Conservation (phyloP, 2,797 vertebrate genomes). For the Clamator glandarius region DNA sequence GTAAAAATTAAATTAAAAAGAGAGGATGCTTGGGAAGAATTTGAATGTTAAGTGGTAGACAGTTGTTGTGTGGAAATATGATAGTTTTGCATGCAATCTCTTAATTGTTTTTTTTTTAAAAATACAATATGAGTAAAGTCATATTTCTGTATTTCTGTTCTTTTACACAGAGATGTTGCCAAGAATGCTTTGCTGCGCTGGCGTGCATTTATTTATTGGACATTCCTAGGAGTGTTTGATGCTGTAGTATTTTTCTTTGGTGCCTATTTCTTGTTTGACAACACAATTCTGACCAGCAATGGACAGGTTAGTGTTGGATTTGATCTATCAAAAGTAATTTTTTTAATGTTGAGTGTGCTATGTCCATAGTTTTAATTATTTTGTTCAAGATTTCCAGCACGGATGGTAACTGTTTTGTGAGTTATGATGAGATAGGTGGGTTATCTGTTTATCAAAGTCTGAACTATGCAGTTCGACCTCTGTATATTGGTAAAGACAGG, state of each 20-base stretch:
- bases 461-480: background rate
- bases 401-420: background rate
- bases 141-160: background rate
- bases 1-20: background rate
- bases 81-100: background rate
- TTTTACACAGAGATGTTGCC: slow-evolving; percentile 89
- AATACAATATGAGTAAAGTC: background rate
- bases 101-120: background rate
- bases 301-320: slow-evolving; percentile 79
- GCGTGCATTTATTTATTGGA: slow-evolving; percentile 95
- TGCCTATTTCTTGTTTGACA: slow-evolving; percentile 95
- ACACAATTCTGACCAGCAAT: slow-evolving; percentile 93
- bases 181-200: slow-evolving; percentile 94
- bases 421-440: background rate
- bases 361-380: background rate
- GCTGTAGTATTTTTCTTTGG: slow-evolving; percentile 97
- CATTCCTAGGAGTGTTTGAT: slow-evolving; percentile 91
- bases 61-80: background rate
- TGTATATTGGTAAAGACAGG: background rate
- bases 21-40: background rate
- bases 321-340: background rate
- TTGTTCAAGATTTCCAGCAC: background rate
- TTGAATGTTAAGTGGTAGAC: background rate
- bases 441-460: background rate
- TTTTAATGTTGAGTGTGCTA: background rate